Conservation (phyloP, 2,888 invertebrate species). For the Andrena minutula region DNA sequence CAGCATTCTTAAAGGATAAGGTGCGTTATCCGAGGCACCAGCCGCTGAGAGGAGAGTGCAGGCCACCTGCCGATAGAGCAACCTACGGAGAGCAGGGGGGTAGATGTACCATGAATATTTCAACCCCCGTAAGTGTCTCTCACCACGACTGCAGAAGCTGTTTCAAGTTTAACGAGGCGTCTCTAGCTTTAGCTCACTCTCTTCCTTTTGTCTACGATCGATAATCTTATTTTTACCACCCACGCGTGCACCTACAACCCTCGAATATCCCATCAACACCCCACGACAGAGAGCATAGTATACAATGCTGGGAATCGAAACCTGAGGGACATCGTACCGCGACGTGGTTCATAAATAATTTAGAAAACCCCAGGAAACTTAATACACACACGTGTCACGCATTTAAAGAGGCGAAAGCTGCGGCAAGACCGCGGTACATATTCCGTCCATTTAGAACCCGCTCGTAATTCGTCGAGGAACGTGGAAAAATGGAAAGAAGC, state of each 20-base stretch:
- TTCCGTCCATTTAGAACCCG: not conserved
- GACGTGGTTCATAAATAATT: not conserved
- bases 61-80: conserved; percentile 35
- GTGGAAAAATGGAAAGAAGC: conserved; percentile 17
- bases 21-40: conserved; percentile 8
- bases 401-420: not conserved
- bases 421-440: not conserved
- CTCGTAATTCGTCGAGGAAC: conserved; percentile 28
- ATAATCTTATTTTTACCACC: conserved; percentile 44
- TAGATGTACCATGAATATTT: conserved; percentile 78
- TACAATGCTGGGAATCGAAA: not conserved
- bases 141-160: conserved; percentile 57
- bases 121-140: conserved; percentile 74
- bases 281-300: not conserved
- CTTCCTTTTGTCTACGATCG: conserved; percentile 21
- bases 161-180: conserved; percentile 73
- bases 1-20: not conserved
- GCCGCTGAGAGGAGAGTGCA: conserved; percentile 27
- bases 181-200: conserved; percentile 33
- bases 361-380: not conserved
- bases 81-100: conserved; percentile 4
- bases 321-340: not conserved
- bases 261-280: not conserved
- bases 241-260: not conserved
- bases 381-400: not conserved